A percentile compares a stretch with the other conserved stretches of the same genome.
Conservation (phyloP, 2,113 vertebrate species). For the Pterocles orientalis region DNA sequence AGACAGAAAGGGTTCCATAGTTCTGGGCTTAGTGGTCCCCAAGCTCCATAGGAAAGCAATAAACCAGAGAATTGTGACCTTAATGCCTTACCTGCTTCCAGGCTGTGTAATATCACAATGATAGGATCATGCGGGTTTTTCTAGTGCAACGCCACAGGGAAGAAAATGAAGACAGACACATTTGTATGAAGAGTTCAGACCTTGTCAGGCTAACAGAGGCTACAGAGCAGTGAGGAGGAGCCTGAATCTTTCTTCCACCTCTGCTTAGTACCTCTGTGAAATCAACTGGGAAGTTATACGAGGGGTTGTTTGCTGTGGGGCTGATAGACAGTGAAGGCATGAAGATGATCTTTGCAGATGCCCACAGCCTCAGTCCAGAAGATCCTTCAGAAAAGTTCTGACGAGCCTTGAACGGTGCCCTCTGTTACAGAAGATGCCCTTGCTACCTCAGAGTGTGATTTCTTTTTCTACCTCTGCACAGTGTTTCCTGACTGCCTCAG, state of each 20-base stretch:
- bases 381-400: neutral
- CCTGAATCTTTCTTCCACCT: neutral
- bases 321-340: neutral
- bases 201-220: neutral
- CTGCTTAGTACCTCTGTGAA: neutral
- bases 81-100: neutral
- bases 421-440: neutral
- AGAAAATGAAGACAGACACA: neutral
- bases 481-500: neutral
- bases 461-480: neutral
- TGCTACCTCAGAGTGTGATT: neutral
- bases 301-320: neutral
- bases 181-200: neutral
- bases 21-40: neutral
- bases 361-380: neutral
- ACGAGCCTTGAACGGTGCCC: neutral
- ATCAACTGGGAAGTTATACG: neutral
- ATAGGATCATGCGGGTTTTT: neutral
- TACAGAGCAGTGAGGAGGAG: neutral
- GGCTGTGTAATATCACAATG: neutral
- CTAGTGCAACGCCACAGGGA: neutral
- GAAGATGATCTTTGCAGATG: neutral
- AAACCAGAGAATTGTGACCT: neutral
- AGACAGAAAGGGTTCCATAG: conserved; percentile 23
- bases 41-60: neutral